Conservation (phyloP, 1,140 invertebrate species). For the Diplogasteroides magnus region DNA sequence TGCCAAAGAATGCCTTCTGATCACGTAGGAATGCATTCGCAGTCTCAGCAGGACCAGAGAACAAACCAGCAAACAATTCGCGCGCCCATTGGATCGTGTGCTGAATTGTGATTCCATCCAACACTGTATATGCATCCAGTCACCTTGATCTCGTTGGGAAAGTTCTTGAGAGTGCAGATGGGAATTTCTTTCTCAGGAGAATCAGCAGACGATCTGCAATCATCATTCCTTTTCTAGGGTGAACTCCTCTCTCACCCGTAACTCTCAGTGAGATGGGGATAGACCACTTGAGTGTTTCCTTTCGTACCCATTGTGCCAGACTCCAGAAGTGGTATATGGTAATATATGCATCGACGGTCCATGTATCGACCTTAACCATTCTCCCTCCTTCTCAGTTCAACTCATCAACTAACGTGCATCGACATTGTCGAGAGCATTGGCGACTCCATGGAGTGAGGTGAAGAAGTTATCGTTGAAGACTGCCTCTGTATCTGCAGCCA, state of each 20-base stretch:
- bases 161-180: slow-evolving; percentile 97
- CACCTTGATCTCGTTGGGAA: slow-evolving; percentile 82
- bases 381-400: slow-evolving; percentile 8
- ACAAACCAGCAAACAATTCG: slow-evolving; percentile 83
- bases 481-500: slow-evolving; percentile 86
- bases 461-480: slow-evolving; percentile 94
- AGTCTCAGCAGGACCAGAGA: slow-evolving; percentile 81
- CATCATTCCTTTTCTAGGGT: neutral
- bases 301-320: slow-evolving; percentile 98
- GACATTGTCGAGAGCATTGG: slow-evolving; percentile 94
- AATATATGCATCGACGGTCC: slow-evolving; percentile 94
- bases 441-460: slow-evolving; percentile 81
- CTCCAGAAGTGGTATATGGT: slow-evolving; percentile 88
- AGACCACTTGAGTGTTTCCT: slow-evolving; percentile 80
- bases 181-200: slow-evolving; percentile 97
- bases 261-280: slow-evolving; percentile 52
- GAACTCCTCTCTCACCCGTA: slow-evolving; percentile 36
- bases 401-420: slow-evolving; percentile 72
- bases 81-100: slow-evolving; percentile 95
- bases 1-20: slow-evolving; percentile 43
- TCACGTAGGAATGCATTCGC: slow-evolving; percentile 74
- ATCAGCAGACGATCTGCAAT: slow-evolving; percentile 84
- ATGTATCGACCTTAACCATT: slow-evolving; percentile 74
- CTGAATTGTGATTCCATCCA: too few relatives aligned
- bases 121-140: too few relatives aligned